phyloP scores from a whole-genome alignment of 2,113 vertebrate genomes.

The Mastomys natalensis region DNA sequence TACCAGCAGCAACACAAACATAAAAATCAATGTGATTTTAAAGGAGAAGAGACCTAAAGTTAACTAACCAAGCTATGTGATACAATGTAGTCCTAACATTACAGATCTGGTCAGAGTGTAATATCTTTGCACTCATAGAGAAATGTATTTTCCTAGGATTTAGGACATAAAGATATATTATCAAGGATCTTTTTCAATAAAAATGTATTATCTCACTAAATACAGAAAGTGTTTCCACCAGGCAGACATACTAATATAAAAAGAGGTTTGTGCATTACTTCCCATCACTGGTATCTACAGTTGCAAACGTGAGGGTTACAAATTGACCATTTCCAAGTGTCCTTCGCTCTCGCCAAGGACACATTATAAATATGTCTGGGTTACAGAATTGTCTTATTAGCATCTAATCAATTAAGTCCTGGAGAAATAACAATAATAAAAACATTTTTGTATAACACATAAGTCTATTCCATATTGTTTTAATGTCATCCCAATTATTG shows the following conservation, averaged over 20 bases:
- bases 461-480: not conserved
- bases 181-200: not conserved
- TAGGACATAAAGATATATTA: conserved; percentile 22
- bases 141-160: conserved; percentile 13
- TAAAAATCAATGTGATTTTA: not conserved
- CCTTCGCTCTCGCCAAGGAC: not conserved
- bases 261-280: not conserved
- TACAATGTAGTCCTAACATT: not conserved
- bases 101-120: not conserved
- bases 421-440: not conserved
- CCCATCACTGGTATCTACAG: no score
- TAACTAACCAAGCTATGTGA: not conserved
- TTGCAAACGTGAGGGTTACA: not conserved
- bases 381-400: not conserved
- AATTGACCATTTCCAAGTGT: not conserved
- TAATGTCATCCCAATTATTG: not conserved
- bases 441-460: not conserved
- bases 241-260: not conserved
- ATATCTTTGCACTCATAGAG: not conserved
- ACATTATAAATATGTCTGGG: not conserved
- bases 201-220: not conserved
- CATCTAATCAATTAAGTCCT: not conserved
- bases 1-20: not conserved
- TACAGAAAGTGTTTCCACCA: not conserved
- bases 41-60: not conserved